A percentile compares a stretch with the other conserved stretches of the same genome.
Conservation (phyloP, 2,797 vertebrate species). For the Coregonus suidteri region DNA sequence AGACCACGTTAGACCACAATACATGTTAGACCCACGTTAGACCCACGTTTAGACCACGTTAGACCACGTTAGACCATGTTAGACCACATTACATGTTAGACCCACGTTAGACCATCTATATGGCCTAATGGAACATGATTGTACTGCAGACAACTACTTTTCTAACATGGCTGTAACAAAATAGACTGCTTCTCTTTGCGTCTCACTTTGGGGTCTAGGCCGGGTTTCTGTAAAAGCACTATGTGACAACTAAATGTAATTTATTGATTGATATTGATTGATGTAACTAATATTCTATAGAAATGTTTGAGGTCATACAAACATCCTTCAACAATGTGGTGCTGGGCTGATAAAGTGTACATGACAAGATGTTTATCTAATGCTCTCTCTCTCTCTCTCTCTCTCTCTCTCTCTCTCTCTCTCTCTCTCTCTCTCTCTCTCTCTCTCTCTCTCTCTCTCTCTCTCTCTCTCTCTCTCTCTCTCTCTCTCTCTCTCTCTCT, state of each 20-base stretch:
- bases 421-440: neutral
- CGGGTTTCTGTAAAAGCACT: neutral
- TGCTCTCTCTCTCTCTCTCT: neutral
- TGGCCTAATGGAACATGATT: neutral
- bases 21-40: too few relatives aligned
- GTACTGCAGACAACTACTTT: neutral
- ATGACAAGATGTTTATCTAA: too few relatives aligned
- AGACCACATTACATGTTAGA: too few relatives aligned
- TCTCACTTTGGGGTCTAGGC: neutral
- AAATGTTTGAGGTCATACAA: neutral
- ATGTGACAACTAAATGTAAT: neutral
- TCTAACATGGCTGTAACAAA: neutral
- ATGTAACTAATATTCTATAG: neutral
- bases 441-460: neutral
- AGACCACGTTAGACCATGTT: too few relatives aligned
- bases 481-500: neutral
- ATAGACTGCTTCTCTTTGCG: too few relatives aligned
- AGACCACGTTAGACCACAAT: too few relatives aligned
- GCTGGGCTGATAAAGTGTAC: neutral
- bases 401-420: neutral
- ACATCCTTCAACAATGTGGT: neutral
- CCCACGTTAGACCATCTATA: neutral
- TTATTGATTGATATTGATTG: neutral
- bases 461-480: conserved; percentile 9
- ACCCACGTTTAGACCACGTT: too few relatives aligned